Conservation (phyloP, 2,113 vertebrate species). For the Megaptera novaeangliae region DNA sequence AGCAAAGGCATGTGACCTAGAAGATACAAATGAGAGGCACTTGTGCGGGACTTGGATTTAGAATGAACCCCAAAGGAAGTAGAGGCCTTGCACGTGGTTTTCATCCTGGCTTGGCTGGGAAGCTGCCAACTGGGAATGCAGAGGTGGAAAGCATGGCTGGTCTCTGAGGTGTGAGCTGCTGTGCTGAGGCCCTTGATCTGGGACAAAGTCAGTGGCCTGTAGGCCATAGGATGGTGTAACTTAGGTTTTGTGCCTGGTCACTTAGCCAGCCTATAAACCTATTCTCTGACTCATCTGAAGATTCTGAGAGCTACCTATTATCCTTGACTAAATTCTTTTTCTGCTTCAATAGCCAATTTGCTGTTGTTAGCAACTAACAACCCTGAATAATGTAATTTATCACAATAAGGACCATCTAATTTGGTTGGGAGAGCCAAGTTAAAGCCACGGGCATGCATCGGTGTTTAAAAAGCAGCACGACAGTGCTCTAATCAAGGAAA, state of each 20-base stretch:
- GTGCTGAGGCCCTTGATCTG: background rate
- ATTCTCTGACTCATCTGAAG: background rate
- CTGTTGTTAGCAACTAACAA: background rate
- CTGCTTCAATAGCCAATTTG: background rate
- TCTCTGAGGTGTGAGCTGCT: background rate
- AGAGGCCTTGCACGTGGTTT: background rate
- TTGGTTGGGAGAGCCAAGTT: background rate
- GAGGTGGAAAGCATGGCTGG: background rate
- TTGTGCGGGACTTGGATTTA: background rate
- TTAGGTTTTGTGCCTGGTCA: background rate
- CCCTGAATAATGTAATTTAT: background rate
- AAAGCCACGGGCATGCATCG: background rate
- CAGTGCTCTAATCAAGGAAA: background rate
- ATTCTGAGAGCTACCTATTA: background rate
- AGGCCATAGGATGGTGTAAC: background rate
- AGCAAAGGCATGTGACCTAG: background rate
- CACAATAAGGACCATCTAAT: background rate
- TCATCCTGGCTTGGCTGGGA: background rate
- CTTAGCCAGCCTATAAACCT: background rate
- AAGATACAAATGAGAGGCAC: rapidly evolving
- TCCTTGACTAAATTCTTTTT: background rate
- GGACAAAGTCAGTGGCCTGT: background rate
- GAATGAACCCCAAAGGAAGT: background rate
- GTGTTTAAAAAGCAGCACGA: background rate
- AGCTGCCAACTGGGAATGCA: background rate